Evolutionary conservation across 2,797 vertebrate species (phyloP).

Genomic region (Scyliorhinus canicula): DNA sequence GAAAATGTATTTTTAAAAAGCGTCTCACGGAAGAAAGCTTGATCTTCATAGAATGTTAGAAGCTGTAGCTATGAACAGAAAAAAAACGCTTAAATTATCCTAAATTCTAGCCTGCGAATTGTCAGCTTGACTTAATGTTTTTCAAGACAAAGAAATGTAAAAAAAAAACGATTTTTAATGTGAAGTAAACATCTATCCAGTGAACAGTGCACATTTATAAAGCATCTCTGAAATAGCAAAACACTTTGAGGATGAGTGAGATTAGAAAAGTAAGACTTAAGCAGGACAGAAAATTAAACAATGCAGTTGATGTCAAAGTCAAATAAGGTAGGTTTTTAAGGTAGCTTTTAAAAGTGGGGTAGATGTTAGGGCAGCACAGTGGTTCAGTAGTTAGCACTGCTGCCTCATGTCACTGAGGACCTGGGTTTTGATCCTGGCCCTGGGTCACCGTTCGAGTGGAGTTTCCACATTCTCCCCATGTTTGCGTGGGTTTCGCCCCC

Average conservation of each 20-base stretch:
- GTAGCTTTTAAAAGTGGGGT: not conserved
- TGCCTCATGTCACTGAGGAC: too few relatives aligned
- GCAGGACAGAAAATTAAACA: not conserved
- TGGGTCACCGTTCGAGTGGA: too few relatives aligned
- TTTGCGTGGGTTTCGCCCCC: too few relatives aligned
- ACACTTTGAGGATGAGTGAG: not conserved
- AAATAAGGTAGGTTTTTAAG: not conserved
- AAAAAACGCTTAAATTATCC: not conserved
- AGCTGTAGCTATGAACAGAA: not conserved
- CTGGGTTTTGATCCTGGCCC: too few relatives aligned
- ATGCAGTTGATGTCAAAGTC: not conserved
- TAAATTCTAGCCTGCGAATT: not conserved
- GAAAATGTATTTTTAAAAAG: not conserved
- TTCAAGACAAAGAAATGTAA: conserved; percentile 9
- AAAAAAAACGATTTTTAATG: not conserved
- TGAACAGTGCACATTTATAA: not conserved
- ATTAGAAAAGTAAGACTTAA: not conserved
- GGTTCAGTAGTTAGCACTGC: too few relatives aligned
- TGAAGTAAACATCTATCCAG: not conserved
- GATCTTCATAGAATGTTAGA: not conserved
- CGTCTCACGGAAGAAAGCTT: not conserved
- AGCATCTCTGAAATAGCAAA: not conserved
- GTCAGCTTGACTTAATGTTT: not conserved
- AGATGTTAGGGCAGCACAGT: too few relatives aligned
- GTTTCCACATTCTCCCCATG: too few relatives aligned